phyloP scores from a whole-genome alignment of 2,888 invertebrate genomes.

The Caenorhabditis sinica region DNA sequence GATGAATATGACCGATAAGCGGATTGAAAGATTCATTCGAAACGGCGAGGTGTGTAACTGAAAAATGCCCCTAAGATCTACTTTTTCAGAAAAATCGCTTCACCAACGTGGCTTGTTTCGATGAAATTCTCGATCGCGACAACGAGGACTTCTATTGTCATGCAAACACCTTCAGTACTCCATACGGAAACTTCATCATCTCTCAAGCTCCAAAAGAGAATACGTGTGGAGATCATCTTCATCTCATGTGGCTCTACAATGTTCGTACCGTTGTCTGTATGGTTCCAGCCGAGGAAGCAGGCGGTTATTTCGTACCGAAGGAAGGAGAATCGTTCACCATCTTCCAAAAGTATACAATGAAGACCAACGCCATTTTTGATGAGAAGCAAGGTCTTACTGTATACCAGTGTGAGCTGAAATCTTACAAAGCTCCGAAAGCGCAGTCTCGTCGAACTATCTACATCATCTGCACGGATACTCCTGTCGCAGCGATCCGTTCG shows the following conservation, averaged over 20 bases:
- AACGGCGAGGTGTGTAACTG: conserved; percentile 60
- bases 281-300: conserved; percentile 48
- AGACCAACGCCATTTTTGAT: conserved; percentile 45
- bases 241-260: conserved; percentile 65
- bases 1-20: conserved; percentile 46
- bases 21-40: conserved; percentile 46
- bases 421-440: background rate
- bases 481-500: conserved; percentile 33
- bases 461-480: conserved; percentile 41
- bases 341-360: conserved; percentile 55
- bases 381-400: conserved; percentile 62
- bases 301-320: conserved; percentile 45
- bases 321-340: conserved; percentile 34
- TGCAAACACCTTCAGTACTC: conserved; percentile 60
- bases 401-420: conserved; percentile 53
- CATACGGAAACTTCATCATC: conserved; percentile 59
- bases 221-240: conserved; percentile 50
- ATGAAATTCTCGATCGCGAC: conserved; percentile 54
- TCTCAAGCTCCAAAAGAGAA: conserved; percentile 50
- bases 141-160: conserved; percentile 58
- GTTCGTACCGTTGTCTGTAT: conserved; percentile 54
- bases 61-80: background rate
- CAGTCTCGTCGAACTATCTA: conserved; percentile 41
- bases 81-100: conserved; percentile 58
- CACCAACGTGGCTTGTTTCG: conserved; percentile 56